Evolutionary conservation across 1,140 invertebrate species (phyloP), one percentile per base, ranked within the genome.

Genomic region (Agraylea sexmaculata): DNA sequence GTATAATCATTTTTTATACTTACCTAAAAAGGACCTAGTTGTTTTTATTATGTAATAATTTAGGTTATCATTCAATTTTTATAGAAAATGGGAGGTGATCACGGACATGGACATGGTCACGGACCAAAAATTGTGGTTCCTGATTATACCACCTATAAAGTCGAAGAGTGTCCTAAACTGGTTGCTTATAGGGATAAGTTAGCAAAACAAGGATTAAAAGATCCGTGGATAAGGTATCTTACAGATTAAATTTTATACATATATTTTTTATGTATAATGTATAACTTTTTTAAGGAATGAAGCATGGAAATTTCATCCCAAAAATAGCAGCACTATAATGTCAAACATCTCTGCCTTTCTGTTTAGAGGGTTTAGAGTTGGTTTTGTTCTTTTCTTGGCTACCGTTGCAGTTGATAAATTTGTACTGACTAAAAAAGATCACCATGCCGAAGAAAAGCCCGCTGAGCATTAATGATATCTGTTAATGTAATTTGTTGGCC

Each of bases 141-240:
- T 0, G 74, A 77, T 56, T 78, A 76, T 48, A 69, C 61, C 40
- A 73, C 71, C 15, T 89, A 82, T 52, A 81, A 80, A 56, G 69
- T 82, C 1, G 75, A 82, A 54, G 68, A 83, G 51, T 62, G 67
- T 10, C 74, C 75, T 8, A 58, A 78, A 49, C 56, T 88, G 13
- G 54, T 75, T 41, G 57, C 63, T 38, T 57, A 81, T 1, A 67
- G 78, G 58, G 56, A 70, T 41, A 63, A 66, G 3, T 62, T 90
- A 18, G 78, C 74, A 1, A 54, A 67, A 20, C 70, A 74, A 53
- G 84, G 85, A 13, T 57, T 89, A 0, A 79, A 75, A 47, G 83
- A 89, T 63, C 87, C 87, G 2, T 90, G 87, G 87, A 61, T 87
- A 11, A 76, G 81, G 77, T 78, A 54, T 7, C 17, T 34, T 32